Evolutionary conservation across 2,113 vertebrate species (phyloP), one percentile per base, ranked within the genome.

Genomic region (Toxotes jaculatrix): DNA sequence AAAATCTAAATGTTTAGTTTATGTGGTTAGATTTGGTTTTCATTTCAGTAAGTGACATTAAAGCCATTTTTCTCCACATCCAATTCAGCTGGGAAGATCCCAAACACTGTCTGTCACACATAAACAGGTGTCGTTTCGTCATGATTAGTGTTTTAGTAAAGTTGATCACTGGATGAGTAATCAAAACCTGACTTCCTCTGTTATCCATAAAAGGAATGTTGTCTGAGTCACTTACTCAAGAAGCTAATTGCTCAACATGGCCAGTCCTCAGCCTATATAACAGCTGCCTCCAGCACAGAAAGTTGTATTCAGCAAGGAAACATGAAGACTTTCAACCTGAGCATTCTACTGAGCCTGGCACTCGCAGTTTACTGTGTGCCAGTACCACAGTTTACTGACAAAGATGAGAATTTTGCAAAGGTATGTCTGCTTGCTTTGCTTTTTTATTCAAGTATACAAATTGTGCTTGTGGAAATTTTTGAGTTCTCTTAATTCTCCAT

Each of bases 391-490:
- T 1, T 65, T 17, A 73, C 59, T 31, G 19, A 1, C 4, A 34
- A 91, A n/a, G 86, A 93, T 47, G 87, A 92, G 27, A 14, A 11
- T 1, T 78, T 95, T n/a, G 94, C 94, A 59, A 69, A 91, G 94
- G 95, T 95, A 83, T 66, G 81, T 87, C 0, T 21, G 2, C 3
- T 62, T 66, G 3, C 2, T 69, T 63, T 42, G 1, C 1, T 13
- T 55, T 70, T 55, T 51, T 12, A 42, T 61, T 8, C 23, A 43
- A 56, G 4, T 4, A 51, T 40, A 6, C 4, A 6, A 51, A 10
- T 66, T 51, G 17, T 21, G 14, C 36, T 43, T 53, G 5, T 21
- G 11, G 14, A 42, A n/a, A 23, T 55, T 1, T 55, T 55, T 1
- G 10, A 55, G 8, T 9, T 55, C 21, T 55, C 51, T 55, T 21